Evolutionary conservation across 2,888 invertebrate species (phyloP).

Genomic region (Doris montereyensis): DNA sequence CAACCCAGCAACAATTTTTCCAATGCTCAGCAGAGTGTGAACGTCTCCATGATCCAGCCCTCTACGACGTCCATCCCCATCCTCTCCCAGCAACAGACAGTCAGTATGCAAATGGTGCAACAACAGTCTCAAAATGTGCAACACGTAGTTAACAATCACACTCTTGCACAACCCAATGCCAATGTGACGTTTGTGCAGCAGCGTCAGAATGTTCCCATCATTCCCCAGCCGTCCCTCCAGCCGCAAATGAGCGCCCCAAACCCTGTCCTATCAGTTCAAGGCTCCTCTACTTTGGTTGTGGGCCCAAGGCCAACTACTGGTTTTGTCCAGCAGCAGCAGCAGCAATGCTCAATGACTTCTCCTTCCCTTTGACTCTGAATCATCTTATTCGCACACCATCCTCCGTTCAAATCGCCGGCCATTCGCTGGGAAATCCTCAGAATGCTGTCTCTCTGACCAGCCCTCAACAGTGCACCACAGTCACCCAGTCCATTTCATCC

Average conservation of each 20-base stretch:
- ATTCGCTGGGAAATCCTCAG: slow-evolving; percentile 2
- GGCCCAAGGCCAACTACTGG: neutral
- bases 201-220: neutral
- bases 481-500: slow-evolving; percentile 28
- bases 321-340: neutral
- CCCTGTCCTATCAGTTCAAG: neutral
- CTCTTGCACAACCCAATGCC: slow-evolving; percentile 3
- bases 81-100: slow-evolving; percentile 17
- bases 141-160: no score
- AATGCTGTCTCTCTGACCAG: neutral
- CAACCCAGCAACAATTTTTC: slow-evolving; percentile 22
- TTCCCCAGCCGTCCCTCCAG: neutral
- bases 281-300: neutral
- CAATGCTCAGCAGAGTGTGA: slow-evolving; percentile 14
- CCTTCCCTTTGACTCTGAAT: slow-evolving; percentile 2
- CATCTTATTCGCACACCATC: slow-evolving; percentile 34
- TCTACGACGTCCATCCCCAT: slow-evolving; percentile 12
- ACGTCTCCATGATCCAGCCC: neutral
- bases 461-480: neutral
- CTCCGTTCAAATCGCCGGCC: slow-evolving; percentile 21
- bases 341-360: neutral
- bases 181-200: neutral
- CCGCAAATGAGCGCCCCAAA: neutral
- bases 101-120: slow-evolving; percentile 26
- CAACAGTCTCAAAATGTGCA: slow-evolving; percentile 14